phyloP scores from a whole-genome alignment of 2,113 vertebrate genomes.

The Triplophysa siluroides region DNA sequence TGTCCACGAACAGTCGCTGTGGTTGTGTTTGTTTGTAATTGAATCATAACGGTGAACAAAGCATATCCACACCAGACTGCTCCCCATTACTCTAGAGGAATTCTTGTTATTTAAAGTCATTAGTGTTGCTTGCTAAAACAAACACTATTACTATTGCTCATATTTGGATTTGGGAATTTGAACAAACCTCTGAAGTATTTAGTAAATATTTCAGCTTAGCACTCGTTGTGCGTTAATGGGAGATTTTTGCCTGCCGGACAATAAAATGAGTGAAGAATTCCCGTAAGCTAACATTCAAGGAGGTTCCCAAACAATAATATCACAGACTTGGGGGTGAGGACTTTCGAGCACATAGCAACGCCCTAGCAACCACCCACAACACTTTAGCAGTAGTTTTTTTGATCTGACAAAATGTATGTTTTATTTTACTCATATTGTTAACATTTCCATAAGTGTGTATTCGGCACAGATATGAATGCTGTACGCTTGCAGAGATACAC shows the following conservation, averaged over 20 bases:
- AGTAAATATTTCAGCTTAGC: too few relatives aligned
- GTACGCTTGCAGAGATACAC: not conserved
- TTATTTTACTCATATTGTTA: not conserved
- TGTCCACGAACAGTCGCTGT: constrained; percentile 9
- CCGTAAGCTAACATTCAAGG: too few relatives aligned
- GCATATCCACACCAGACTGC: not conserved
- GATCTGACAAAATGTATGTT: too few relatives aligned
- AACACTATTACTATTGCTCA: not conserved
- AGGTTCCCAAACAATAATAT: too few relatives aligned
- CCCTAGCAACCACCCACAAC: too few relatives aligned
- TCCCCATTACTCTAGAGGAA: constrained; percentile 1
- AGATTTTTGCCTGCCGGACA: too few relatives aligned
- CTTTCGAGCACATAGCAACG: too few relatives aligned
- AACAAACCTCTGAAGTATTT: not conserved
- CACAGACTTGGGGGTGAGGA: too few relatives aligned
- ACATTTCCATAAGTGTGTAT: not conserved
- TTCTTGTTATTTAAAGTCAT: constrained; percentile 6
- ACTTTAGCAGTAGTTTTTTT: too few relatives aligned
- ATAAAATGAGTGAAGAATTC: too few relatives aligned
- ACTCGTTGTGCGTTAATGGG: too few relatives aligned
- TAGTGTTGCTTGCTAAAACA: constrained; percentile 13
- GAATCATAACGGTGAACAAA: constrained; percentile 28
- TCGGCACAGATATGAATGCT: not conserved
- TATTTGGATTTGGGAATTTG: constrained; percentile 5
- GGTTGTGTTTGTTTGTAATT: constrained; percentile 36